phyloP scores from a whole-genome alignment of 2,113 vertebrate genomes.

The Ardeotis arabs region DNA sequence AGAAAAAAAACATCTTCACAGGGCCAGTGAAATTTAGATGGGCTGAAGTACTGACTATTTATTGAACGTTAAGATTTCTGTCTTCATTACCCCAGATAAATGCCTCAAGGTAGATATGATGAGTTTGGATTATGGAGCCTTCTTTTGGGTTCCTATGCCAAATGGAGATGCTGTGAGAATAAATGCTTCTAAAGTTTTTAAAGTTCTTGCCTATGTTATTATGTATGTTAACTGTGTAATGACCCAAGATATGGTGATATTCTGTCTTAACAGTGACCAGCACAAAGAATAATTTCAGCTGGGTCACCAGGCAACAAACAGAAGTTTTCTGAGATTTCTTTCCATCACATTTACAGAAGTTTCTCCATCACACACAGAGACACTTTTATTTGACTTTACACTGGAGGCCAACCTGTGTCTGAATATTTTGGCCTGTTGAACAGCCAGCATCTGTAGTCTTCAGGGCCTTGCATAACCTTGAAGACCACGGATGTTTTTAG shows the following conservation, averaged over 20 bases:
- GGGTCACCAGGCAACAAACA: background rate
- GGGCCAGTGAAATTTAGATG: background rate
- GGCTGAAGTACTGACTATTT: background rate
- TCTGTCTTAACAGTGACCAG: background rate
- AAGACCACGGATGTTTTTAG: constrained; percentile 41
- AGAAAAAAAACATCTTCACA: background rate
- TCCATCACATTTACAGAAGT: background rate
- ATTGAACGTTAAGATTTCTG: background rate
- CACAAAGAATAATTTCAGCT: background rate
- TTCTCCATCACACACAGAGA: constrained; percentile 39
- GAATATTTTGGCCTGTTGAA: constrained; percentile 40
- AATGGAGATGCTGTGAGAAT: background rate
- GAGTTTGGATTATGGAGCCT: background rate
- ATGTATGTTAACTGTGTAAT: background rate
- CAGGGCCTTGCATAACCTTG: constrained; percentile 19
- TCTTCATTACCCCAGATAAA: background rate
- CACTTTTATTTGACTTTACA: constrained; percentile 39
- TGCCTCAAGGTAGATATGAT: background rate
- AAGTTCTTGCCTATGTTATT: background rate
- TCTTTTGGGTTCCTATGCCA: background rate
- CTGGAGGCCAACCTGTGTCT: background rate
- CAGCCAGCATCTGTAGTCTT: constrained; percentile 46
- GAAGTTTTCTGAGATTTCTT: background rate
- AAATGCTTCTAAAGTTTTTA: background rate
- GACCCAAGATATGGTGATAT: background rate